These are phyloP conservation scores for Nymphalis polychloros DNA, from an alignment of 2,888 invertebrate species.

Conservation along the genomic window DNA sequence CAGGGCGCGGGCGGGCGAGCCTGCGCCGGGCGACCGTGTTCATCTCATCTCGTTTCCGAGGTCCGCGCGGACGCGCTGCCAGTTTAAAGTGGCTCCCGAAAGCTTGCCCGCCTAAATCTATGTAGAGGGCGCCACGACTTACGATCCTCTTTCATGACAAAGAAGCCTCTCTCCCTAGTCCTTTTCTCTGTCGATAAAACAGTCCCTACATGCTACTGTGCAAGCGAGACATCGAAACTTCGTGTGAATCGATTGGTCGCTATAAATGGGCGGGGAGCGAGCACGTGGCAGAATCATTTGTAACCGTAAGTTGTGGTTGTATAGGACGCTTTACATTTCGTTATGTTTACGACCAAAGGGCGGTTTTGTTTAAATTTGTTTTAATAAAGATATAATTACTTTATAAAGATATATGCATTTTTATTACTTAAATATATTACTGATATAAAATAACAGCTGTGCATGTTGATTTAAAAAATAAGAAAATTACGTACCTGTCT, in stretches of 20 bases:
- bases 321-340: slow-evolving; percentile 57
- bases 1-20: slow-evolving; percentile 74
- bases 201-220: slow-evolving; percentile 47
- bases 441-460: no score
- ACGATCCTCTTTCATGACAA: slow-evolving; percentile 47
- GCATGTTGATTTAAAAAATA: not conserved
- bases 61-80: slow-evolving; percentile 53
- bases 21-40: slow-evolving; percentile 69
- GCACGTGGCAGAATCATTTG: slow-evolving; percentile 71
- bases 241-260: slow-evolving; percentile 74
- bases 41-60: slow-evolving; percentile 68
- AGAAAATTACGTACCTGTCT: slow-evolving; percentile 87
- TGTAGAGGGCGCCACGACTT: slow-evolving; percentile 64
- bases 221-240: slow-evolving; percentile 63
- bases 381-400: not conserved
- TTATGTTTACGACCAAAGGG: slow-evolving; percentile 27
- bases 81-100: slow-evolving; percentile 55
- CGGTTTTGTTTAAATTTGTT: not conserved
- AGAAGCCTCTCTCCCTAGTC: slow-evolving; percentile 53
- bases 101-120: slow-evolving; percentile 44
- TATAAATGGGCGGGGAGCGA: slow-evolving; percentile 71
- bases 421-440: no score
- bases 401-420: no score
- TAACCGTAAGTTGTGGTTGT: slow-evolving; percentile 53
- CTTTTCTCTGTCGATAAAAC: slow-evolving; percentile 68